phyloP scores from a whole-genome alignment of 2,113 vertebrate species.

The Petrocephalus zakoni region DNA sequence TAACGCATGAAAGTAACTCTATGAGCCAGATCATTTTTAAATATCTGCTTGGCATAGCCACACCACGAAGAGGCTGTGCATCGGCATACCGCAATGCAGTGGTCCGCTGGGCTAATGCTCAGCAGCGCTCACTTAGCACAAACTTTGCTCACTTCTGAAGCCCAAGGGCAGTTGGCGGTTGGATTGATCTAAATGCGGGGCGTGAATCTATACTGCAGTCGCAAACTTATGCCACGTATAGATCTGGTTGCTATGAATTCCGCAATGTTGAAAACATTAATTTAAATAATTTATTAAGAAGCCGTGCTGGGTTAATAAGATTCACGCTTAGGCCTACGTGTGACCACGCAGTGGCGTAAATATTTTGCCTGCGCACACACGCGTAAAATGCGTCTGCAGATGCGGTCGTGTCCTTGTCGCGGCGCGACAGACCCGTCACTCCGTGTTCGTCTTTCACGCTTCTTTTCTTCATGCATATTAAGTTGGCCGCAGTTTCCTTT shows the following conservation, averaged over 20 bases:
- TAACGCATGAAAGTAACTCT: neutral
- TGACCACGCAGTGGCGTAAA: neutral
- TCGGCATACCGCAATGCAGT: constrained; percentile 47
- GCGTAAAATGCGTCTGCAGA: neutral
- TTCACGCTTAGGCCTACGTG: neutral
- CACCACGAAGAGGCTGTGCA: constrained; percentile 13
- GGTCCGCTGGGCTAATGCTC: constrained; percentile 25
- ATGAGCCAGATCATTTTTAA: neutral
- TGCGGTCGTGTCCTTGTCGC: constrained; percentile 47
- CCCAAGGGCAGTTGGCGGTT: constrained; percentile 39
- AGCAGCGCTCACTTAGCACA: constrained; percentile 39
- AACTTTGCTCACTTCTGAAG: constrained; percentile 43
- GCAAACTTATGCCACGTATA: neutral
- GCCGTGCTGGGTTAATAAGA: neutral
- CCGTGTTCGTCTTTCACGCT: constrained; percentile 21
- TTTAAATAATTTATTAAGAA: neutral
- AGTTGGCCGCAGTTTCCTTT: neutral
- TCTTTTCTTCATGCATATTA: neutral
- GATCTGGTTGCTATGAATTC: neutral
- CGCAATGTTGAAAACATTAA: neutral
- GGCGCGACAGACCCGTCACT: constrained; percentile 70
- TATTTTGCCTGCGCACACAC: neutral
- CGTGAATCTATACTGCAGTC: constrained; percentile 11
- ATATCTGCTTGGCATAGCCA: neutral
- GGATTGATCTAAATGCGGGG: constrained; percentile 45